Evolutionary conservation across 30 jellyfish, hydroid and myxozoan genomes (phyloP).

Genomic region (Aurelia sp.): DNA sequence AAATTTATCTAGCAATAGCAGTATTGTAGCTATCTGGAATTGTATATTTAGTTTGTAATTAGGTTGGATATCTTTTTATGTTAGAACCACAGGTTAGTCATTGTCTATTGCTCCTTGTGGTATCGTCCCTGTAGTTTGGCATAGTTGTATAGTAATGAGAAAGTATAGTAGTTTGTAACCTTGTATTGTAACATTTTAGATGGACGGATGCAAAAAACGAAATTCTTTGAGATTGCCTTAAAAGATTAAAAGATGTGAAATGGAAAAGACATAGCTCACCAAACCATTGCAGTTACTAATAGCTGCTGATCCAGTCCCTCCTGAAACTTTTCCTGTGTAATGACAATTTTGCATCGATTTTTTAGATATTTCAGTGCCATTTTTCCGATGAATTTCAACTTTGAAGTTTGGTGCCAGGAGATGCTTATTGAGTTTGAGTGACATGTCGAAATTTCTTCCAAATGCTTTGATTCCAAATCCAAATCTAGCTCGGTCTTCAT

Average conservation of each 20-base stretch:
- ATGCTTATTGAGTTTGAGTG: slow-evolving; percentile 70
- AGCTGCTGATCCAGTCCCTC: slow-evolving; percentile 83
- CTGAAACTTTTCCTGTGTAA: slow-evolving; percentile 76
- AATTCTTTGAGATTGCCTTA: background rate
- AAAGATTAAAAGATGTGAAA: background rate
- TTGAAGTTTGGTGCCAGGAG: slow-evolving; percentile 91
- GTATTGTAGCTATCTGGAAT: too few species aligned
- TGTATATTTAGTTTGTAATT: too few species aligned
- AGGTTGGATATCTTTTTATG: too few species aligned
- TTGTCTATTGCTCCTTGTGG: too few species aligned
- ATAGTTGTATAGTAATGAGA: too few species aligned
- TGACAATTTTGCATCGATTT: slow-evolving; percentile 60
- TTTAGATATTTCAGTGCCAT: slow-evolving; percentile 66
- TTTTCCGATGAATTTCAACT: slow-evolving; percentile 74
- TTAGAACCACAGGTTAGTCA: too few species aligned
- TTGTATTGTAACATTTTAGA: too few species aligned
- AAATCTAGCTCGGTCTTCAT: slow-evolving; percentile 6
- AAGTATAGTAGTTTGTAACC: too few species aligned
- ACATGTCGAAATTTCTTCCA: slow-evolving; percentile 70
- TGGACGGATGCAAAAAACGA: background rate
- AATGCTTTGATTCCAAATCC: slow-evolving; percentile 88
- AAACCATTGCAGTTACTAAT: slow-evolving; percentile 90
- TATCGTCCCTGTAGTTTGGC: too few species aligned
- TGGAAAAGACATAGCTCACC: slow-evolving; percentile 35
- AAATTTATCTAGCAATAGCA: too few species aligned